Percentiles rank a stretch among this genome's conserved stretches.
Evolutionary conservation across 2,113 vertebrate genomes (phyloP).

Genomic region (Oxyruncus cristatus): DNA sequence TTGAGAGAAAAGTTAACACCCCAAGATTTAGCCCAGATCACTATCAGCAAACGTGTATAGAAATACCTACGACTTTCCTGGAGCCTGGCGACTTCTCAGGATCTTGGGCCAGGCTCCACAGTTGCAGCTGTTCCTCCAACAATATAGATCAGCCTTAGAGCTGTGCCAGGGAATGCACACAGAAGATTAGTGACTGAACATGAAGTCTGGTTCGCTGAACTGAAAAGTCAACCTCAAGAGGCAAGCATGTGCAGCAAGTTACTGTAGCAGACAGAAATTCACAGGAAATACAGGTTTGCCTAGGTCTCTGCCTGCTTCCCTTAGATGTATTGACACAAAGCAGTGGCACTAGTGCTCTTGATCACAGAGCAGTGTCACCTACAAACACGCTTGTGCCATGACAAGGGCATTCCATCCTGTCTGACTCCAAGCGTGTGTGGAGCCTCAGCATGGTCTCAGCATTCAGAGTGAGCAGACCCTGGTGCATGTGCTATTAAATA

Average conservation of each 20-base stretch:
- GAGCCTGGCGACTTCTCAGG: not conserved
- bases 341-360: not conserved
- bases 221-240: not conserved
- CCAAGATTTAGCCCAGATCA: not conserved
- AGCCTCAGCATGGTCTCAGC: not conserved
- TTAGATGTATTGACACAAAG: not conserved
- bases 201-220: not conserved
- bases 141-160: not conserved
- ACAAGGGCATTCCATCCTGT: not conserved
- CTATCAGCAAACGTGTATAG: not conserved
- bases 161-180: not conserved
- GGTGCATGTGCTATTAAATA: not conserved
- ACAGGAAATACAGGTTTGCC: not conserved
- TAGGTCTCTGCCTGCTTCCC: not conserved
- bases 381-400: not conserved
- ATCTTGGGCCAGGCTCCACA: not conserved
- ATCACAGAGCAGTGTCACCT: not conserved
- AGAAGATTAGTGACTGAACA: not conserved
- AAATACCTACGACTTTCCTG: not conserved
- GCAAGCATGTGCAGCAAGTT: not conserved
- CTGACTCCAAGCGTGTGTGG: accelerated
- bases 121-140: not conserved
- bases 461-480: not conserved
- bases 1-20: not conserved
- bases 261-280: not conserved